Evolutionary conservation across 2,888 invertebrate genomes (phyloP).

Genomic region (Tipula lateralis): DNA sequence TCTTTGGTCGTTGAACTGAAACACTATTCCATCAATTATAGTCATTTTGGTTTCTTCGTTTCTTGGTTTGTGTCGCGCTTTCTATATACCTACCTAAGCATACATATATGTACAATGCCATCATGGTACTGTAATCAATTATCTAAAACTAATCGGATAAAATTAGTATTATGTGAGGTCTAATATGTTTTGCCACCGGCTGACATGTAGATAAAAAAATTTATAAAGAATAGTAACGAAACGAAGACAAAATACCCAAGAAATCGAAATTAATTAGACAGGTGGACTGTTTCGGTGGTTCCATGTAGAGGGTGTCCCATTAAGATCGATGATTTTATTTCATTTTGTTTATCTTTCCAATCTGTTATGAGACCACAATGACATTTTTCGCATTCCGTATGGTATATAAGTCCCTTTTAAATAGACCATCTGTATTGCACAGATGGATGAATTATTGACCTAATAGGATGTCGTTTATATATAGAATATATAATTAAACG

Average conservation of each 20-base stretch:
- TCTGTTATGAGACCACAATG: no score
- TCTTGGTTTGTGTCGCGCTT: neutral
- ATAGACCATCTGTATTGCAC: no score
- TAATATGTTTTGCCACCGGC: neutral
- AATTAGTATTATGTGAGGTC: slow-evolving; percentile 5
- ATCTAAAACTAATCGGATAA: slow-evolving; percentile 11
- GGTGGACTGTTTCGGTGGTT: neutral
- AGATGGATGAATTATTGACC: no score
- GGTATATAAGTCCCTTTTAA: no score
- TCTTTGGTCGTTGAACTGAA: neutral
- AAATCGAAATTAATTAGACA: neutral
- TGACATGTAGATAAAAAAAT: neutral
- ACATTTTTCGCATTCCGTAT: no score
- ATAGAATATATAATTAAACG: no score
- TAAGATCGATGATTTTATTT: no score
- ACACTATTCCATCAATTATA: neutral
- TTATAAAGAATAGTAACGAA: neutral
- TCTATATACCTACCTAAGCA: neutral
- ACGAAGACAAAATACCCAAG: neutral
- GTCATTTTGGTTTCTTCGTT: neutral
- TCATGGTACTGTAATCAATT: neutral
- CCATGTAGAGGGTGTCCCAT: no score
- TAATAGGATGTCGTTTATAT: no score
- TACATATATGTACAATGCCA: neutral
- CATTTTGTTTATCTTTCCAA: no score